These are phyloP conservation scores for Sparidentex hasta DNA, from an alignment of 2,797 vertebrate genomes.

Conservation along the genomic window DNA sequence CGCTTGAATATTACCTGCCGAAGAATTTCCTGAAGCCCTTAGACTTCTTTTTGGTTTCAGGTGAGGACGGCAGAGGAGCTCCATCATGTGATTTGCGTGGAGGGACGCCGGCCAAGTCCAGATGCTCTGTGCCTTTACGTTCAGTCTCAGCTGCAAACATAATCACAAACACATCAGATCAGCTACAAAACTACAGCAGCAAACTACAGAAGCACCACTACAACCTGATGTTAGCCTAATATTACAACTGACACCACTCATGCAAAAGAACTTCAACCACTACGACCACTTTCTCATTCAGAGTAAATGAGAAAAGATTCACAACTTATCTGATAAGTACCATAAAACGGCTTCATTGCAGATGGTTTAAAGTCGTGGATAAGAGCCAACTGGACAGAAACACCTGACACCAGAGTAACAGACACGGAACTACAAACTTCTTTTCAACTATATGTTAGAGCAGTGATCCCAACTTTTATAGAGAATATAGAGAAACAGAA, in stretches of 20 bases:
- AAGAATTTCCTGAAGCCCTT: conserved; percentile 94
- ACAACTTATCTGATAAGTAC: background rate
- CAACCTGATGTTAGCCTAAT: background rate
- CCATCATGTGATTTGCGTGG: conserved; percentile 75
- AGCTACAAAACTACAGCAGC: background rate
- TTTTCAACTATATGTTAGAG: background rate
- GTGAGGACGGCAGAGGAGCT: conserved; percentile 84
- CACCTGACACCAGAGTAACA: background rate
- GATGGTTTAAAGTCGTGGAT: conserved; percentile 65
- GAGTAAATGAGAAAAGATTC: conserved; percentile 18
- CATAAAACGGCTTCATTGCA: conserved; percentile 52
- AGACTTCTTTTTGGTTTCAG: conserved; percentile 94
- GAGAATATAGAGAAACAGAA: background rate
- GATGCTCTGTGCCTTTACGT: conserved; percentile 89
- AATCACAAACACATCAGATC: background rate
- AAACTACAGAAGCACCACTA: conserved; percentile 12
- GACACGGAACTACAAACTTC: background rate
- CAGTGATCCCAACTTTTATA: background rate
- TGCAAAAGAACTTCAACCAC: conserved; percentile 31
- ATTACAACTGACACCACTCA: conserved; percentile 15
- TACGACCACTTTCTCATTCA: conserved; percentile 11
- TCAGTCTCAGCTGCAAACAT: conserved; percentile 88
- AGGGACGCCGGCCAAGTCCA: conserved; percentile 90
- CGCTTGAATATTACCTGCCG: conserved; percentile 87
- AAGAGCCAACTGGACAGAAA: conserved; percentile 56